phyloP scores from a whole-genome alignment of 1,140 invertebrate genomes.

The Coenobita brevimanus region DNA sequence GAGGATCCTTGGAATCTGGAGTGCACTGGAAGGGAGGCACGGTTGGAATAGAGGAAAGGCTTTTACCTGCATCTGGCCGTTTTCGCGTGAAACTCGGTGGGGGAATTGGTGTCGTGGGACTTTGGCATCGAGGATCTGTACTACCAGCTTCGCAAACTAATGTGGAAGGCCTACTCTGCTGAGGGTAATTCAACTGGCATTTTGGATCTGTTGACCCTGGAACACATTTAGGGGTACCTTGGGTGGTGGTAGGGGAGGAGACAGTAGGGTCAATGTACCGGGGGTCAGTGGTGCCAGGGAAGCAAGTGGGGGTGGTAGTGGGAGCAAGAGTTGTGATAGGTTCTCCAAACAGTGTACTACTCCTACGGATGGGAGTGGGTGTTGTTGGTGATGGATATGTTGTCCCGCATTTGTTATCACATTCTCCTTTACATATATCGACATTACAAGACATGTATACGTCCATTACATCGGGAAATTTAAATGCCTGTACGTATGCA shows the following conservation, averaged over 20 bases:
- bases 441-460: slow-evolving; percentile 73
- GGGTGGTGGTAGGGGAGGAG: slow-evolving; percentile 17
- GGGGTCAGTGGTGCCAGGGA: slow-evolving; percentile 51
- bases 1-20: too few species aligned
- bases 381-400: slow-evolving; percentile 24
- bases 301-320: slow-evolving; percentile 37
- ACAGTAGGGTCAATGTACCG: slow-evolving; percentile 5
- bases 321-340: slow-evolving; percentile 46
- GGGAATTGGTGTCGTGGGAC: slow-evolving; percentile 11
- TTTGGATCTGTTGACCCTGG: slow-evolving; percentile 46
- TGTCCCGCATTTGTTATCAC: slow-evolving; percentile 66
- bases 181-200: slow-evolving; percentile 30
- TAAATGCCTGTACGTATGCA: slow-evolving; percentile 72
- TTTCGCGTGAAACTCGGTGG: background rate
- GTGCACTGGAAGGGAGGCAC: slow-evolving; percentile 13
- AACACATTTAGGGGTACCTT: background rate
- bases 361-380: slow-evolving; percentile 40
- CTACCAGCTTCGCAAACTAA: slow-evolving; percentile 41
- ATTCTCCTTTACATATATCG: slow-evolving; percentile 72
- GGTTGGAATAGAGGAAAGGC: background rate
- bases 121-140: slow-evolving; percentile 45
- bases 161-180: slow-evolving; percentile 32
- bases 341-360: slow-evolving; percentile 67
- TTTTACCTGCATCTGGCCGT: background rate
- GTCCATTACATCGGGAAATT: slow-evolving; percentile 73